Evolutionary conservation across 2,113 vertebrate species (phyloP).

Genomic region (Pituophis catenifer): DNA sequence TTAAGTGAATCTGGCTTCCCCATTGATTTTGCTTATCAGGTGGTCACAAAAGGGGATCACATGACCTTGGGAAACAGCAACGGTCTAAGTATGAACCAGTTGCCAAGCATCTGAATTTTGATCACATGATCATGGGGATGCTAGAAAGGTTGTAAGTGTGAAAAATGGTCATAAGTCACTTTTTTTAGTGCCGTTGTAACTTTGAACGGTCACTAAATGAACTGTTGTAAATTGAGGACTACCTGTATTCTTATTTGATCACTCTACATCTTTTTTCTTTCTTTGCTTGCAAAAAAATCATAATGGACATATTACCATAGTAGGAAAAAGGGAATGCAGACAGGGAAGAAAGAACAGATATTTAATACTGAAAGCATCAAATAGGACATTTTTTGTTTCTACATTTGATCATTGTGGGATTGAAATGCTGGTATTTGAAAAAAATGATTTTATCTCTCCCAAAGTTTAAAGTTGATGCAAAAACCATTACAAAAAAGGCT

Average conservation of each 20-base stretch:
- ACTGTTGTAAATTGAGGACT: neutral
- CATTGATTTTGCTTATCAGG: too few species aligned
- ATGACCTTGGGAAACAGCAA: too few species aligned
- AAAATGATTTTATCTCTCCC: neutral
- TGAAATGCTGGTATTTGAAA: neutral
- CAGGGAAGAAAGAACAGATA: neutral
- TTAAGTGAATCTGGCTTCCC: too few species aligned
- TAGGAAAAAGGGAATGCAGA: neutral
- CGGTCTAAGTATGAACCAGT: too few species aligned
- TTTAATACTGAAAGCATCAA: neutral
- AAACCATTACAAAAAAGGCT: neutral
- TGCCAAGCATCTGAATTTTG: too few species aligned
- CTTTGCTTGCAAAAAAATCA: neutral
- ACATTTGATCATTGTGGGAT: neutral
- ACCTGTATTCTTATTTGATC: neutral
- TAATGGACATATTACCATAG: neutral
- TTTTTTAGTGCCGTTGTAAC: too few species aligned
- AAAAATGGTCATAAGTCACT: too few species aligned
- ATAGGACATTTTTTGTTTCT: neutral
- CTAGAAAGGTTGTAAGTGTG: too few species aligned
- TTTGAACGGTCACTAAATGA: too few species aligned
- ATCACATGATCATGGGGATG: too few species aligned
- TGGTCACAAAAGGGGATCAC: too few species aligned
- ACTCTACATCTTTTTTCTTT: neutral
- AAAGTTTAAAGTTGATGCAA: neutral